Base-by-base conservation (phyloP, 2,113 vertebrate genomes). In the Caracal caracal region DNA sequence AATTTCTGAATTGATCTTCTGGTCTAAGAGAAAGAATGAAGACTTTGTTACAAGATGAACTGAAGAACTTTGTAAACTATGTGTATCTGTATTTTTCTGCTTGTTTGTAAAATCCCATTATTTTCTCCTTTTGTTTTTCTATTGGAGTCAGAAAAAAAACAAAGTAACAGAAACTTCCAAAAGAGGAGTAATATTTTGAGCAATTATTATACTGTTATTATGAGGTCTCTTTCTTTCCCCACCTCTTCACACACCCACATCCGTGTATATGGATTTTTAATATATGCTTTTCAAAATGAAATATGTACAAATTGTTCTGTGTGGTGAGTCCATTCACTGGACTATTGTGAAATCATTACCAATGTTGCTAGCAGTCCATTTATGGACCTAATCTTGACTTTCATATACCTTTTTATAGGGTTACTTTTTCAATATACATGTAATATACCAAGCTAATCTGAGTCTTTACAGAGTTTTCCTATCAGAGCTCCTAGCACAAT, bases 1-100 rank as follows among this genome's bases (percentile, higher is more conserved):
- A 99, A 98, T 98, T 99, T 99, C 98, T 99, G 99, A 98, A 99
- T 99, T 79, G 99, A 99, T 98, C 99, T 99, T 99, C 99, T 99
- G 86, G 99, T 99, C 99, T 99, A 98, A 95, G 47, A 98, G 98
- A 97, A 98, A 96, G 97, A 94, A 88, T 35, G 61, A 98, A 98
- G 95, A 97, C 11, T 80, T 81, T 24, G 71, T 98, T 98, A 98
- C 17, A 95, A 97, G 75, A 97, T 90, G 59, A 83, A 35, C 88
- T 93, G 22, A 78, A 82, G 33, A 96, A 40, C 28, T 90, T 61
- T 81, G 47, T 83, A 95, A 96, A 75, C 40, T 92, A 33, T 40
- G 5, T 87, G 5, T 81, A 70, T 70, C 56, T 95, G 9, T 88
- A 59, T 70, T 89, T 96, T 97, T 93, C 71, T 94, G 81, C 12